Base-by-base conservation (phyloP, 1,140 invertebrate genomes). In the Drosophila watanabei region DNA sequence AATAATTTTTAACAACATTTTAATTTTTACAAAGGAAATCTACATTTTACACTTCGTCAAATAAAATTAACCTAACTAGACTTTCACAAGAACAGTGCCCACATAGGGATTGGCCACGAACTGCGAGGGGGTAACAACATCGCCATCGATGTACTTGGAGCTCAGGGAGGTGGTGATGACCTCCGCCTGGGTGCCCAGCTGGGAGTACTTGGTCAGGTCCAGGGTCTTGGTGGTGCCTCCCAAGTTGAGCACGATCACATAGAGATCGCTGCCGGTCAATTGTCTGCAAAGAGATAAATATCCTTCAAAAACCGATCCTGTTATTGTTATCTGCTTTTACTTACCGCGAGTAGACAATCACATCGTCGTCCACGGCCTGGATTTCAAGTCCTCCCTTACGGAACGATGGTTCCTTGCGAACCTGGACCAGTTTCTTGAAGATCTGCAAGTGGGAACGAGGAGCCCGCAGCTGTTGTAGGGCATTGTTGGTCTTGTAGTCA, bases 401-500 rank as follows among this genome's bases (percentile, higher is more conserved):
- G 79, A 92, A 92, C 0, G 91, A 90, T 0, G 88, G 82, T 28
- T 92, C 91, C 54, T 92, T 80, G 24, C 93, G 79, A 1, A 93
- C 73, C n/a, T 70, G 72, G 37, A 83, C 75, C 11, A 93, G 30
- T 1, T 84, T 88, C 66, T 93, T 93, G 58, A 92, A 93, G 51
- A 93, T 85, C 48, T 92, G 92, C 33, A 93, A 62, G 65, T 93
- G 87, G 13, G 92, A 93, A 7, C 86, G 85, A 1, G 87, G 80
- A 30, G 83, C 87, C 11, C 82, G 71, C 43, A 85, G 49, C 86
- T 95, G 94, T 39, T 72, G 83, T 56, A 94, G 70, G 0, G 95
- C 94, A 81, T 96, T 96, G 33, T 93, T 78, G 0, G 76, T 79
- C 33, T 75, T 79, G 64, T 95, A 96, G 71, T 95, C 93, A 4